Evolutionary conservation across 2,113 vertebrate genomes (phyloP).

Genomic region (Pampusana beccarii): DNA sequence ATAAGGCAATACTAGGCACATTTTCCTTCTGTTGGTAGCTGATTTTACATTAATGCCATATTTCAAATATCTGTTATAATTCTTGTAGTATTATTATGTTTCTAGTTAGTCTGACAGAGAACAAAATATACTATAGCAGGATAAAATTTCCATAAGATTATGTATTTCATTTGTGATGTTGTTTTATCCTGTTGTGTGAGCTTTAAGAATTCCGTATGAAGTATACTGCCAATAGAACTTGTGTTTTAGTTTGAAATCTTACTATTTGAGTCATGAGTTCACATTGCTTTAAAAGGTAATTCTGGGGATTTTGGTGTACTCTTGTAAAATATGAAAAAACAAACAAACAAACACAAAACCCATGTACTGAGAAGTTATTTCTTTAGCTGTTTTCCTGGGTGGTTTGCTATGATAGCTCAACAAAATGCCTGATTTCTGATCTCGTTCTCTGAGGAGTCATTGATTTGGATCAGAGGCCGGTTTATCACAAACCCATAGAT

Average conservation of each 20-base stretch:
- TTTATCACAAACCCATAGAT: neutral
- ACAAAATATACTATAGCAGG: neutral
- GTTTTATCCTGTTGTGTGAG: neutral
- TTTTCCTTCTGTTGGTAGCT: neutral
- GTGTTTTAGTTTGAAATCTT: neutral
- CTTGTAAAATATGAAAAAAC: neutral
- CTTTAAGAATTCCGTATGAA: neutral
- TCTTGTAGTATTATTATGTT: neutral
- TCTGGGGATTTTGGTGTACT: neutral
- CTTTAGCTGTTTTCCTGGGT: neutral
- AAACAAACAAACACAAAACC: neutral
- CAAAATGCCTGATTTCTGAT: neutral
- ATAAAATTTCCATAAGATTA: neutral
- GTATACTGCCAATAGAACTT: neutral
- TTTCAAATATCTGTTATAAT: neutral
- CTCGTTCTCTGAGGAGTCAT: neutral
- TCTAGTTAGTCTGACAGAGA: neutral
- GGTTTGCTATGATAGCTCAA: neutral
- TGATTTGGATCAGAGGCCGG: neutral
- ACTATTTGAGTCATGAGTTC: neutral
- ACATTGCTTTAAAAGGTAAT: neutral
- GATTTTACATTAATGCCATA: neutral
- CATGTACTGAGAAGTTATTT: neutral
- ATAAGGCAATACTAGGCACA: neutral
- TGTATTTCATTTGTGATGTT: neutral